Base-by-base conservation (phyloP, 2,113 vertebrate genomes). In the Lepus americanus region DNA sequence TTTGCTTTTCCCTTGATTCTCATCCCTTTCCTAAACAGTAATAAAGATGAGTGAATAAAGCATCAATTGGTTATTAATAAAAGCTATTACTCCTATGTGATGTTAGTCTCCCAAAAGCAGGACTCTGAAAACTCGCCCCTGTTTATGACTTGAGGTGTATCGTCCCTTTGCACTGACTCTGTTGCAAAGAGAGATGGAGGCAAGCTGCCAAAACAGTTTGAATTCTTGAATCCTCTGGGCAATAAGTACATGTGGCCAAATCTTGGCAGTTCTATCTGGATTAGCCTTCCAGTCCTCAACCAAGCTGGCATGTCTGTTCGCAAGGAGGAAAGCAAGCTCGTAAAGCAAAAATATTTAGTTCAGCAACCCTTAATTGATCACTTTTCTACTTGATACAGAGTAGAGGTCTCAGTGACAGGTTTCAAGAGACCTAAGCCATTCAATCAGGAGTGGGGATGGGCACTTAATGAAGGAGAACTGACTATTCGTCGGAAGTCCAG, bases 351-450 rank as follows among this genome's bases (percentile, higher is more conserved):
- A 39, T 16, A 63, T 83, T 81, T 0, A 11, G 77, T 31, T 91
- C 88, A 53, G 59, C 74, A 81, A 92, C 44, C 51, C 78, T 87
- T 93, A 97, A 89, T 36, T 16, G 16, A 92, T 92, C 39, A 12
- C 88, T 95, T 96, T 64, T 74, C 11, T 95, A 81, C 74, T 78
- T 97, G 31, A 7, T 94, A 22, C 5, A 55, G 49, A 83, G 4
- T 63, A 86, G 49, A 96, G 94, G 90, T 96, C 93, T 81, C 63
- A 84, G 20, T 36, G 94, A 78, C 61, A 92, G n/a, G 29, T 96
- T 97, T 97, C 95, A 89, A 94, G 76, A 27, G 55, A 19, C 6
- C 2, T 72, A 87, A 51, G 33, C 55, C 96, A 96, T 96, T 97
- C 49, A 85, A 8, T 97, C 16, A 70, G 81, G 3, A 2, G 3